Conservation (phyloP, 2,113 vertebrate species). For the Globicephala melas region DNA sequence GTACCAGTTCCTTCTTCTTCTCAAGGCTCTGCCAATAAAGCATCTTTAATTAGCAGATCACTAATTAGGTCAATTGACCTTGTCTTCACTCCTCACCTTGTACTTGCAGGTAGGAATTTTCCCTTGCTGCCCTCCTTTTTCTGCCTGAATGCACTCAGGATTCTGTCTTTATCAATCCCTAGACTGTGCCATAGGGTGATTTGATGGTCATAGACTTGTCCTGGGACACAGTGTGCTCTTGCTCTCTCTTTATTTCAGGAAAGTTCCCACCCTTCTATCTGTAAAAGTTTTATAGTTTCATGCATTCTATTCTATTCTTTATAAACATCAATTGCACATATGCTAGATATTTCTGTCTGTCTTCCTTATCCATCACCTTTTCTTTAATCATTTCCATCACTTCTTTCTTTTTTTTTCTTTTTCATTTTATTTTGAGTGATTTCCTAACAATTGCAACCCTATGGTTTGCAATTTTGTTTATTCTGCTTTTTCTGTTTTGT, state of each 20-base stretch:
- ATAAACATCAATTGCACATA: not conserved
- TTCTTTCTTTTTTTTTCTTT: not conserved
- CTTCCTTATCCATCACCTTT: not conserved
- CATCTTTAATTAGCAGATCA: slow-evolving; percentile 55
- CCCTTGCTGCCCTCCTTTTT: not conserved
- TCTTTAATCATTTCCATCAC: not conserved
- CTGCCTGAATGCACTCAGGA: not conserved
- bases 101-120: not conserved
- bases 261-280: not conserved
- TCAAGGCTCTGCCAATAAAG: slow-evolving; percentile 40
- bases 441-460: not conserved
- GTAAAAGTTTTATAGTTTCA: not conserved
- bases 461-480: not conserved
- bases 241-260: not conserved
- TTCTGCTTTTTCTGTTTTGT: not conserved
- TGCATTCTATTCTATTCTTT: not conserved
- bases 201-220: not conserved
- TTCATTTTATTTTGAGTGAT: not conserved
- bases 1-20: slow-evolving; percentile 52
- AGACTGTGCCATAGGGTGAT: too few species aligned
- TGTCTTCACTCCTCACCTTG: not conserved
- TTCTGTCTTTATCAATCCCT: not conserved
- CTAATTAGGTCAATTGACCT: slow-evolving; percentile 45
- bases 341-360: not conserved
- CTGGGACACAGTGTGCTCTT: not conserved